These are phyloP conservation scores for Pocillopora meandrina DNA, from an alignment of 92 coral and sea anemone genomes.

Conservation along the genomic window DNA sequence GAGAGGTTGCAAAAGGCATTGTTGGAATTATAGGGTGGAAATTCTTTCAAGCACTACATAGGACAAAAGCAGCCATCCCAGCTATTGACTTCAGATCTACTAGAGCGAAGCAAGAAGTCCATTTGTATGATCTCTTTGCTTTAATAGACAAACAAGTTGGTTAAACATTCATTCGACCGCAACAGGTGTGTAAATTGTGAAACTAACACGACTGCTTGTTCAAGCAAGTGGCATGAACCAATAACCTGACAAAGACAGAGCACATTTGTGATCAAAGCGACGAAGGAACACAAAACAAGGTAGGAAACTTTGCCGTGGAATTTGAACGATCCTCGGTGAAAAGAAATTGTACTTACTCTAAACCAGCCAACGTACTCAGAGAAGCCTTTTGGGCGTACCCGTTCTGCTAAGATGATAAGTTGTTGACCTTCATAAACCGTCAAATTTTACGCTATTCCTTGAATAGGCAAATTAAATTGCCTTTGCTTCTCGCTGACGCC, in stretches of 20 bases:
- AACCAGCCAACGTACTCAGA: not conserved
- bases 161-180: slow-evolving; percentile 8
- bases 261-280: not conserved
- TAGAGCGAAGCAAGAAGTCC: not conserved
- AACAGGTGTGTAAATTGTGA: slow-evolving; percentile 41
- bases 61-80: not conserved
- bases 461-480: not conserved
- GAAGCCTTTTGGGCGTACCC: not conserved
- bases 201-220: slow-evolving; percentile 8
- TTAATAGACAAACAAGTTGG: slow-evolving; percentile 1
- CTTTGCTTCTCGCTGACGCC: not conserved
- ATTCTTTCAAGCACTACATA: not conserved
- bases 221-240: slow-evolving; percentile 22
- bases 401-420: not conserved
- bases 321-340: not conserved
- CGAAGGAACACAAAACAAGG: not conserved
- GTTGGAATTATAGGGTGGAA: not conserved
- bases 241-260: slow-evolving; percentile 3
- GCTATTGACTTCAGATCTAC: not conserved
- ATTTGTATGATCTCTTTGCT: not conserved
- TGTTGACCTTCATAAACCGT: slow-evolving; percentile 2
- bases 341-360: slow-evolving; percentile 13
- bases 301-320: not conserved
- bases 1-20: not conserved
- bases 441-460: not conserved